Conservation (phyloP, 2,113 vertebrate genomes). For the Steatornis caripensis region DNA sequence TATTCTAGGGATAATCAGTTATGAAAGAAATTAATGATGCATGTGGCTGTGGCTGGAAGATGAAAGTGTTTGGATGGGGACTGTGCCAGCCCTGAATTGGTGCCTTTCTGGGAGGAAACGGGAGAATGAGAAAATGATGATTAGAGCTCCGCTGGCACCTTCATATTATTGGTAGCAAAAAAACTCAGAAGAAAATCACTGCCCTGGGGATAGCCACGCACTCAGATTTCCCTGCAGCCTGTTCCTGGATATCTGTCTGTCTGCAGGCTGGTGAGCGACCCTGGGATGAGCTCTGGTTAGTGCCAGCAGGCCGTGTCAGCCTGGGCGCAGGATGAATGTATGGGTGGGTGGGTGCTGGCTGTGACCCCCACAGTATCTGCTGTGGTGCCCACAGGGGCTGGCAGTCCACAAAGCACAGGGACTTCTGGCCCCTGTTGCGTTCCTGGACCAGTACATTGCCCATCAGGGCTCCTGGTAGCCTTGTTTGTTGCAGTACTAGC, state of each 20-base stretch:
- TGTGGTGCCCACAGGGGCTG: rapidly evolving
- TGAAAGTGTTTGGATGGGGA: too few relatives aligned
- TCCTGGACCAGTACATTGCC: rapidly evolving
- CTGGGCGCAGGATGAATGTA: rapidly evolving
- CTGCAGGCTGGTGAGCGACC: background rate
- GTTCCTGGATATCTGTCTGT: background rate
- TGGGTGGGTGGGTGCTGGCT: background rate
- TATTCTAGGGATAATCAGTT: background rate
- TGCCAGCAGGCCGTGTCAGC: background rate
- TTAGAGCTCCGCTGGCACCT: background rate
- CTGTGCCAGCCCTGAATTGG: background rate
- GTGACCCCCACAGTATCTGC: background rate
- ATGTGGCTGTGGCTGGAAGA: background rate
- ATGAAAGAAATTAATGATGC: background rate
- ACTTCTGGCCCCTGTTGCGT: background rate
- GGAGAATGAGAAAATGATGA: background rate
- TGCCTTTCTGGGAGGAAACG: background rate
- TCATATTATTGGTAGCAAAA: background rate
- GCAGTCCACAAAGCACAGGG: rapidly evolving
- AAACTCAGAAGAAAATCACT: background rate
- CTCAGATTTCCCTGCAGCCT: background rate
- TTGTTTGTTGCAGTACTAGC: background rate
- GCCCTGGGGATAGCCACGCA: background rate
- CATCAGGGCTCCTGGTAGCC: background rate
- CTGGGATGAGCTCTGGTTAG: background rate